Evolutionary conservation across 2,113 vertebrate species (phyloP), one percentile per base, ranked within the genome.

Genomic region (Labrus mixtus): DNA sequence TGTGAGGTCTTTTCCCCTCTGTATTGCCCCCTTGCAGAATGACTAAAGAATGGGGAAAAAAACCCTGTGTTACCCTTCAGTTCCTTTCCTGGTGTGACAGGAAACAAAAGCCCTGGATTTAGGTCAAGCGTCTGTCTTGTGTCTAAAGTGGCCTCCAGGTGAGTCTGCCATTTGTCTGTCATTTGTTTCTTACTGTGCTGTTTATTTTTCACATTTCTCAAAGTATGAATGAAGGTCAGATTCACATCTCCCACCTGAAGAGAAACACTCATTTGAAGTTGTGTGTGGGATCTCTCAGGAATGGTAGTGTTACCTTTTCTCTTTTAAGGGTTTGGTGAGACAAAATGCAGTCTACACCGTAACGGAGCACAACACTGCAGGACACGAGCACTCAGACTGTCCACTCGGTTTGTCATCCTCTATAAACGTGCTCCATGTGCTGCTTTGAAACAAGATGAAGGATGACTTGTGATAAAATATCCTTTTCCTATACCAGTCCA

Each of bases 391-490:
- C 60, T 75, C 58, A 6, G 83, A 79, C 81, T 77, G 17, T 19
- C 41, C 55, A 66, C 78, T 59, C 15, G 15, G 60, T 80, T 84
- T 67, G 82, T 88, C 90, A 62, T 81, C 46, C 43, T 36, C 20
- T 29, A 56, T 82, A 83, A 88, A 84, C 45, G 64, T 62, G 68
- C 51, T 75, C 66, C 12, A n/a, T 62, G 57, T 19, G 58, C 65
- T 73, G 17, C 62, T 33, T 61, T 39, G 59, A 66, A 83, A 77
- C 68, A 75, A 76, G 68, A 82, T 80, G 69, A 82, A 64, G 56
- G 76, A 60, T 72, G 82, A 84, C 60, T 73, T 62, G 68, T 64
- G 51, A 76, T 57, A 85, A 79, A 83, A 76, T 57, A 73, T 63
- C 73, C 83, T 64, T 75, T 58, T 56, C 36, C 53, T 20, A 67